Evolutionary conservation across 2,113 vertebrate species (phyloP).

Genomic region (Argyrosomus japonicus): DNA sequence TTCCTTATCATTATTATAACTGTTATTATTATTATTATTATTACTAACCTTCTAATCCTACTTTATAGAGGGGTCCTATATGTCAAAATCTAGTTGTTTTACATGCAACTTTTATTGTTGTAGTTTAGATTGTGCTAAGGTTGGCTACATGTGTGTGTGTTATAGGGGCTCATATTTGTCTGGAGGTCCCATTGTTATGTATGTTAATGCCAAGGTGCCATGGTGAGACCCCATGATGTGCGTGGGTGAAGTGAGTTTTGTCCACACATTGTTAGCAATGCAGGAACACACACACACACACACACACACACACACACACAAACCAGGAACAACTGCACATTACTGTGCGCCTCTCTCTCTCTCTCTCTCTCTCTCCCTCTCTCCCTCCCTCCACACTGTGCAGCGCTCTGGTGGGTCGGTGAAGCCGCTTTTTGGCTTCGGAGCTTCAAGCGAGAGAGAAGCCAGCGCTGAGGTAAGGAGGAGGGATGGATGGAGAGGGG

Average conservation of each 20-base stretch:
- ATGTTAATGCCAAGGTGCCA: too few species aligned
- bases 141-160: too few species aligned
- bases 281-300: background rate
- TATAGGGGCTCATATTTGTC: too few species aligned
- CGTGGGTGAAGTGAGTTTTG: background rate
- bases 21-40: too few species aligned
- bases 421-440: conserved; percentile 52
- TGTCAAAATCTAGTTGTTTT: too few species aligned
- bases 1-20: too few species aligned
- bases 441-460: conserved; percentile 52
- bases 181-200: too few species aligned
- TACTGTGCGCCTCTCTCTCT: background rate
- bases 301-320: conserved; percentile 7
- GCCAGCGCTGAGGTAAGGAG: conserved; percentile 61
- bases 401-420: conserved; percentile 48
- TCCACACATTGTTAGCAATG: background rate
- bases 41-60: too few species aligned
- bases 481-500: background rate
- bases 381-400: conserved; percentile 9
- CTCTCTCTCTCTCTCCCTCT: background rate
- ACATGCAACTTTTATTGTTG: too few species aligned
- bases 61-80: too few species aligned
- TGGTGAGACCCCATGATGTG: background rate
- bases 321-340: background rate
- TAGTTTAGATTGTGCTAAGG: too few species aligned